Evolutionary conservation across 2,113 vertebrate species (phyloP), one percentile per base, ranked within the genome.

Genomic region (Stigmatopora argus): DNA sequence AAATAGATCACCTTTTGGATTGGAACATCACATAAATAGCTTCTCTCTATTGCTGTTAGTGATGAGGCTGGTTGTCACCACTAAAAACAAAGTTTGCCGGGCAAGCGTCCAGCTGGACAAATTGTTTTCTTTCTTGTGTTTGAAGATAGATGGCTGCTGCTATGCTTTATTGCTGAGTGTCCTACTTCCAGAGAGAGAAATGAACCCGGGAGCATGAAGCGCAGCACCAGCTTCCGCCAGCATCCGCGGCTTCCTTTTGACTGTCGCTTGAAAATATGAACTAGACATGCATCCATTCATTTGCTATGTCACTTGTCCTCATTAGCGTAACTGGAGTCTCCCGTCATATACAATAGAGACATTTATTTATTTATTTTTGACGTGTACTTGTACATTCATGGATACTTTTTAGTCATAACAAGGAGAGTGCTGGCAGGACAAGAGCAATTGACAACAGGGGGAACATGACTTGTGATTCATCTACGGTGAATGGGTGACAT

Each of bases 81-180:
- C 62, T 44, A 49, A 61, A 78, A 79, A 75, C 66, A 77, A 69
- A 77, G 68, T 69, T 73, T 70, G n/a, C 59, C 7, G 18, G 63
- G 62, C 74, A 73, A 74, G 78, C 70, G 78, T 72, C 67, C 66
- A 70, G 73, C 65, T 76, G 68, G 65, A 58, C 73, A 85, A 85
- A 87, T 74, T 72, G 73, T 73, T 66, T 76, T 77, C 79, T 82
- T 72, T 70, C 66, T 76, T 72, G 69, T 7, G 49, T 67, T 44
- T 57, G 75, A 79, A 77, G 76, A 86, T 84, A 65, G 78, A 83
- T 83, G 72, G 67, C 56, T 83, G 80, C 80, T 85, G 78, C 76
- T 77, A 75, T 35, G 64, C 72, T 79, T 82, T 82, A 73, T 72
- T 84, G 83, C 86, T 81, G 83, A 83, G 73, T 66, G 64, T 38